phyloP scores from a whole-genome alignment of 2,797 vertebrate genomes.

The Spea hammondii region DNA sequence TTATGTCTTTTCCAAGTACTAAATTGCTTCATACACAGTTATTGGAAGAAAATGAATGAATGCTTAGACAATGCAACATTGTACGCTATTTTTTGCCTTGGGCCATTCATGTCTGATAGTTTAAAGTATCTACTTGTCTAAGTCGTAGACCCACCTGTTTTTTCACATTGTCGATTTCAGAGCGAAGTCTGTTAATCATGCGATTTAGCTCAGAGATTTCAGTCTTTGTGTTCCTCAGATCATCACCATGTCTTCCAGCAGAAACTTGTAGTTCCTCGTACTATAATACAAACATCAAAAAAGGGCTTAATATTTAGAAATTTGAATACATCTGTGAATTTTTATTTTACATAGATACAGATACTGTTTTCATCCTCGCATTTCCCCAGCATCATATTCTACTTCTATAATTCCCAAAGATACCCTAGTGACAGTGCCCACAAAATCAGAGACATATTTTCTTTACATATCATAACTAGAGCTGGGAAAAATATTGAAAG shows the following conservation, averaged over 20 bases:
- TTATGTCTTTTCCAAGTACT: not conserved
- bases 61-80: slow-evolving; percentile 40
- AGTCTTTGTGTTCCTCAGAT: slow-evolving; percentile 70
- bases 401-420: too few species aligned
- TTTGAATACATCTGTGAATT: not conserved
- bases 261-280: slow-evolving; percentile 71
- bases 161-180: slow-evolving; percentile 69
- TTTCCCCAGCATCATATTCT: too few species aligned
- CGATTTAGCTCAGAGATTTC: slow-evolving; percentile 72
- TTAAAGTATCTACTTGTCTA: not conserved
- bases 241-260: slow-evolving; percentile 65
- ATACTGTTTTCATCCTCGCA: too few species aligned
- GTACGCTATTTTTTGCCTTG: slow-evolving; percentile 9
- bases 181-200: slow-evolving; percentile 68
- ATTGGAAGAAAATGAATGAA: slow-evolving; percentile 21
- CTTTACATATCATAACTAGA: too few species aligned
- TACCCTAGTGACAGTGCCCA: too few species aligned
- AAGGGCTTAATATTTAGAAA: not conserved
- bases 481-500: too few species aligned
- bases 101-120: slow-evolving; percentile 1
- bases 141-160: slow-evolving; percentile 68
- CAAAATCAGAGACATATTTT: too few species aligned
- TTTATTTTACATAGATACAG: too few species aligned
- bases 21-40: slow-evolving; percentile 29
- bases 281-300: slow-evolving; percentile 55